Conservation (phyloP, 2,113 vertebrate species). For the Pontoporia blainvillei region DNA sequence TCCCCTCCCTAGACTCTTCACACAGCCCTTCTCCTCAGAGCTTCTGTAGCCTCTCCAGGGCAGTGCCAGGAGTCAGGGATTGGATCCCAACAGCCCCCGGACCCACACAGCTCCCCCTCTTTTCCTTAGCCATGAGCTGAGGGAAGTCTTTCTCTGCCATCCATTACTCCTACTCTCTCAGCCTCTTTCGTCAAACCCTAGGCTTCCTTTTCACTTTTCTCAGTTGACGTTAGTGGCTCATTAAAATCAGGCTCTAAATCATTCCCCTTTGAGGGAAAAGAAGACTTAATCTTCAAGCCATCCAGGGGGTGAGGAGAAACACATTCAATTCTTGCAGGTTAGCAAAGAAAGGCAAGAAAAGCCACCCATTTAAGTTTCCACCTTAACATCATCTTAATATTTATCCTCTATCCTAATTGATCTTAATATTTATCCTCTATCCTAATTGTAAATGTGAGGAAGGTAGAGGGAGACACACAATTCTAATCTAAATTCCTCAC, state of each 20-base stretch:
- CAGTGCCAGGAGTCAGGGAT: background rate
- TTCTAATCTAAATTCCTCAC: background rate
- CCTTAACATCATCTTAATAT: background rate
- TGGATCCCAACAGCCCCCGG: no score
- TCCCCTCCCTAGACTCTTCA: no score
- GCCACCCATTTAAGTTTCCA: background rate
- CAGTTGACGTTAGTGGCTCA: background rate
- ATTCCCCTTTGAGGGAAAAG: background rate
- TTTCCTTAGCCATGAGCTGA: background rate
- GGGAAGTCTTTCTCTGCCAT: background rate
- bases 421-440: background rate
- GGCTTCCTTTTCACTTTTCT: background rate
- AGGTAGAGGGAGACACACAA: fast-evolving
- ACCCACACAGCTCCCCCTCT: fast-evolving
- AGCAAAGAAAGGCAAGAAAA: background rate
- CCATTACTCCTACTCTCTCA: background rate
- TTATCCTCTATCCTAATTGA: background rate
- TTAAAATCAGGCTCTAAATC: background rate
- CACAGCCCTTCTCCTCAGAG: background rate
- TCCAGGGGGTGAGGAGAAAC: background rate
- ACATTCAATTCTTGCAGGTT: background rate
- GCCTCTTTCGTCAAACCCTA: background rate
- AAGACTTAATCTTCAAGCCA: background rate
- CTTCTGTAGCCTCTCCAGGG: background rate
- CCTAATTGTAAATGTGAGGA: background rate